Evolutionary conservation across 2,797 vertebrate species (phyloP).

Genomic region (Rhyacichthys aspro): DNA sequence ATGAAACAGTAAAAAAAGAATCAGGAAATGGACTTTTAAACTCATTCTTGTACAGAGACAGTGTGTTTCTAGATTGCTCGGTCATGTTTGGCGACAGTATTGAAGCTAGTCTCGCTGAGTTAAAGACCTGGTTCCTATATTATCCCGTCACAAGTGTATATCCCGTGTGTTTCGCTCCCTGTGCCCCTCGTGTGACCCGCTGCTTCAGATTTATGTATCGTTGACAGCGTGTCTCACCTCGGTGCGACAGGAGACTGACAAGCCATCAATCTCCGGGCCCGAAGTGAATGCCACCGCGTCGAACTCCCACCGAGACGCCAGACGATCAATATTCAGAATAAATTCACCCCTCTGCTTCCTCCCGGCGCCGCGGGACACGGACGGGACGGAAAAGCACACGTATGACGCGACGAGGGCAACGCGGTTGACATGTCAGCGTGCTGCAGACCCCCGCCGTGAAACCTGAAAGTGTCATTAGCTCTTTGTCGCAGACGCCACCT

Average conservation of each 20-base stretch:
- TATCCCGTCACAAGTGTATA: no score
- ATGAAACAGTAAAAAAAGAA: no score
- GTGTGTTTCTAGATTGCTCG: no score
- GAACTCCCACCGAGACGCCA: constrained; percentile 60
- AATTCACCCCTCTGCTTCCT: constrained; percentile 57
- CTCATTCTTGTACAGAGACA: no score
- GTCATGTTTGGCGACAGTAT: no score
- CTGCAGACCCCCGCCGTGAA: constrained; percentile 61
- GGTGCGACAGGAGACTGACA: constrained; percentile 54
- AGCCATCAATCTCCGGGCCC: constrained; percentile 60
- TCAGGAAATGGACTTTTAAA: no score
- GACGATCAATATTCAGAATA: constrained; percentile 68
- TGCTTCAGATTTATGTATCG: constrained; percentile 50
- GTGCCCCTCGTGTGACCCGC: constrained; percentile 38
- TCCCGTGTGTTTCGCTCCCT: constrained; percentile 14
- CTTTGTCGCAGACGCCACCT: constrained; percentile 59
- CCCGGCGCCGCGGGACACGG: constrained; percentile 23
- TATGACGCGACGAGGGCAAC: constrained; percentile 17
- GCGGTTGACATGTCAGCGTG: constrained; percentile 55
- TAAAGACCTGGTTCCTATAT: no score
- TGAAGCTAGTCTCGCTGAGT: no score
- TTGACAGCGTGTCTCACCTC: constrained; percentile 48
- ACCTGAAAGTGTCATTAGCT: constrained; percentile 71
- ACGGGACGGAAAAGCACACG: constrained; percentile 3
- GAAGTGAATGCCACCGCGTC: constrained; percentile 22